A percentile compares a stretch with the other conserved stretches of the same genome.
phyloP scores from a whole-genome alignment of 2,888 invertebrate genomes.

The Antheraea assamensis region DNA sequence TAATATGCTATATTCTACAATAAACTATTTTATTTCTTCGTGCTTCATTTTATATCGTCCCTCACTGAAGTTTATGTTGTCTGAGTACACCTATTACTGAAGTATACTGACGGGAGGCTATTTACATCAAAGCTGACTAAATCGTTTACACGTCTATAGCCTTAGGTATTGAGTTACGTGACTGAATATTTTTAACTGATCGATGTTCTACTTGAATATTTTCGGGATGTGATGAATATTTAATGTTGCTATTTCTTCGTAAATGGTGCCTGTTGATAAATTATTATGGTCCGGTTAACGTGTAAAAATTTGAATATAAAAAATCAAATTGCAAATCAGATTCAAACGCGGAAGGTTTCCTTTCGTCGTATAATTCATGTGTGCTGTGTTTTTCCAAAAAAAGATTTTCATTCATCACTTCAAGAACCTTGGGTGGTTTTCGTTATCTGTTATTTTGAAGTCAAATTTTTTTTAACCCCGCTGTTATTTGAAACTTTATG shows the following conservation, averaged over 20 bases:
- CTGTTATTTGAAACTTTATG: too few relatives aligned
- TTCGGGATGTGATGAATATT: conserved; percentile 19
- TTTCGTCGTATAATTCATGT: too few relatives aligned
- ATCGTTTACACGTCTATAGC: conserved; percentile 26
- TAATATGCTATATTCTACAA: not conserved
- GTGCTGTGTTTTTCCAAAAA: too few relatives aligned
- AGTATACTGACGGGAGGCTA: conserved; percentile 24
- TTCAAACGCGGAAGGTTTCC: too few relatives aligned
- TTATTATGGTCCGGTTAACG: not conserved
- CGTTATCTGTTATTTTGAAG: too few relatives aligned
- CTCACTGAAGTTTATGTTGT: conserved; percentile 23
- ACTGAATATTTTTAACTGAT: conserved; percentile 23
- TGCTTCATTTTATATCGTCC: not conserved
- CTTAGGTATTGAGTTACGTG: conserved; percentile 21
- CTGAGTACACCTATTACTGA: conserved; percentile 30
- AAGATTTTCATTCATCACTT: too few relatives aligned
- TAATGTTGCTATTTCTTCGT: not conserved
- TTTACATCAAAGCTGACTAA: conserved; percentile 28
- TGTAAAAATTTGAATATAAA: too few relatives aligned
- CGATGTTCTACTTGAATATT: conserved; percentile 16
- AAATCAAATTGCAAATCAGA: too few relatives aligned
- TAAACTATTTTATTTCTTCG: not conserved
- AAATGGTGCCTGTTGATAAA: not conserved
- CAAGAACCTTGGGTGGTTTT: too few relatives aligned
- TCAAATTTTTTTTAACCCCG: too few relatives aligned